Conservation (phyloP, 2,113 vertebrate species). For the Perca flavescens region DNA sequence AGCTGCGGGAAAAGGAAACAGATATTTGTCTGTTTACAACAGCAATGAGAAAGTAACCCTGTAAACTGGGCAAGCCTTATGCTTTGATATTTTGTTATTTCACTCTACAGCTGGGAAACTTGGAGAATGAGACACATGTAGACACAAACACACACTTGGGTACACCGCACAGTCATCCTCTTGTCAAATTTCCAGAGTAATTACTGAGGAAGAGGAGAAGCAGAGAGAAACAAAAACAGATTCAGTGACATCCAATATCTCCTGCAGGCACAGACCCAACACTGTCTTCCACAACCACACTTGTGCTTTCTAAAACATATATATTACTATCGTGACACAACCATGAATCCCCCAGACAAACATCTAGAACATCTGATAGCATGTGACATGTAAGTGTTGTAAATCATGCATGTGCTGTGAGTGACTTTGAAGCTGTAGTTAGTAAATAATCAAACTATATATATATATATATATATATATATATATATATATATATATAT, state of each 20-base stretch:
- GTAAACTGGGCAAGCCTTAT: conserved; percentile 54
- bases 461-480: too few relatives aligned
- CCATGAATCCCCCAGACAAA: conserved; percentile 17
- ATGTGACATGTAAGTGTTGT: conserved; percentile 43
- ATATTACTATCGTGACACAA: not conserved
- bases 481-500: too few relatives aligned
- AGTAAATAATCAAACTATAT: too few relatives aligned
- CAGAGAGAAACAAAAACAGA: conserved; percentile 19
- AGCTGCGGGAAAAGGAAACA: conserved; percentile 18
- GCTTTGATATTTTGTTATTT: conserved; percentile 75
- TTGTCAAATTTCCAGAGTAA: conserved; percentile 51
- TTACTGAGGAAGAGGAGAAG: conserved; percentile 35
- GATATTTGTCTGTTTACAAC: conserved; percentile 61
- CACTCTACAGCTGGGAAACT: conserved; percentile 42
- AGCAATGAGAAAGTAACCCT: conserved; percentile 46
- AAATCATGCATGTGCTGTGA: conserved; percentile 59
- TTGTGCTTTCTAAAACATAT: conserved; percentile 38
- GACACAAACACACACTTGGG: conserved; percentile 29
- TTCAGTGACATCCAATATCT: conserved; percentile 31
- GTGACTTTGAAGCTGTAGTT: conserved; percentile 4
- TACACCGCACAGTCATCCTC: conserved; percentile 21
- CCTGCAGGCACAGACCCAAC: conserved; percentile 28
- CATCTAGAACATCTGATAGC: conserved; percentile 29
- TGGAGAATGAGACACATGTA: conserved; percentile 25
- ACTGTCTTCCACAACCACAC: conserved; percentile 21